Conservation (phyloP, 2,113 vertebrate genomes). For the Lipophrys pholis region DNA sequence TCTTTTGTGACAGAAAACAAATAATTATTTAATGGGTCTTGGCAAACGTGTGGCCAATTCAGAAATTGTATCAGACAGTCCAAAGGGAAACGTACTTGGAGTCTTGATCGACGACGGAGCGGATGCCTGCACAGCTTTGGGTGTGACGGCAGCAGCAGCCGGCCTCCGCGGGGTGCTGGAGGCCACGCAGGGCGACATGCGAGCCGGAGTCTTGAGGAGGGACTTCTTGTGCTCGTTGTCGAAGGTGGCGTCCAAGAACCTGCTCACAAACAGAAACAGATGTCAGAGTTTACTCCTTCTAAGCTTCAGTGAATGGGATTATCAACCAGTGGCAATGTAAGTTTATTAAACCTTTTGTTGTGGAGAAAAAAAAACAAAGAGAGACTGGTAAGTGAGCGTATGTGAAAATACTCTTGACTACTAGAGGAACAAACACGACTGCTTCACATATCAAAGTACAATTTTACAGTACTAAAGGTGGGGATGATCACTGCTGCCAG, state of each 20-base stretch:
- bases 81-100: conserved; percentile 49
- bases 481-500: too few relatives aligned
- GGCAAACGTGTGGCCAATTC: background rate
- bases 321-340: too few relatives aligned
- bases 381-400: too few relatives aligned
- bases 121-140: conserved; percentile 9
- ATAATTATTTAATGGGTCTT: background rate
- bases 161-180: conserved; percentile 63
- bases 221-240: conserved; percentile 92
- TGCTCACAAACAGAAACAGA: conserved; percentile 49
- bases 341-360: too few relatives aligned
- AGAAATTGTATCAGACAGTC: background rate
- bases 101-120: conserved; percentile 59
- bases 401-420: too few relatives aligned
- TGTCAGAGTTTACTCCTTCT: too few relatives aligned
- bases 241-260: conserved; percentile 90
- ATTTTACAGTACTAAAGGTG: background rate
- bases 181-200: conserved; percentile 82
- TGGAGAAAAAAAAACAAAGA: too few relatives aligned
- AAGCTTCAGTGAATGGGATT: too few relatives aligned
- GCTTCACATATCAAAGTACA: too few relatives aligned
- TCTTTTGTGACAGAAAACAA: conserved; percentile 61
- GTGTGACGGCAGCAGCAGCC: conserved; percentile 30
- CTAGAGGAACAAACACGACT: too few relatives aligned
- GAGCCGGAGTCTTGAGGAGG: conserved; percentile 90